Base-by-base conservation (phyloP, 2,888 invertebrate species). In the Drosophila planitibia region DNA sequence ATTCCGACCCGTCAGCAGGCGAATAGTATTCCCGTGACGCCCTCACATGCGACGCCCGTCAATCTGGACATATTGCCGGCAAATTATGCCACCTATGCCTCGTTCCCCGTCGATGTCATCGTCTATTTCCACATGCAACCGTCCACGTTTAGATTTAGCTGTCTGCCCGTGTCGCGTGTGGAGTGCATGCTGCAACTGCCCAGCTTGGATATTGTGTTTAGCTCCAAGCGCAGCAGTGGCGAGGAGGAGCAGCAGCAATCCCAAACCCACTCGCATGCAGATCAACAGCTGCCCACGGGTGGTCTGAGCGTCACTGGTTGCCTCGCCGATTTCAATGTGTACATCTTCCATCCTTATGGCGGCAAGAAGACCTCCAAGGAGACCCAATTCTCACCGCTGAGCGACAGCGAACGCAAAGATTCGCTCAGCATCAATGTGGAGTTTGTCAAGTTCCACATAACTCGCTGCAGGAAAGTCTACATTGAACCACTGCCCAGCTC, bases 71-170 rank as follows among this genome's bases (percentile, higher is more conserved):
- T 94, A n/a, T 94, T 95, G 44, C 95, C 96, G 79, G 96, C 96
- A 87, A 96, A 96, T 0, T 96, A 96, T 93, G 97, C 97, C 91
- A 97, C 97, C 81, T 97, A 97, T 92, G 97, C 98, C 44, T 98
- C 98, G 64, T 99, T 99, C 93, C 99, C 99, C 0, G 99, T 99
- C 1, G 99, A 99, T 94, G 99, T 99, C 32, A 97, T 99, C 84
- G 99, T 99, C 51, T 99, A 99, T 94, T 98, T 99, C 94, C 98
- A 98, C 93, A 99, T 99, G 96, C 98, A 99, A 93, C 99, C 99
- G 0, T 98, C 98, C 65, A 98, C 98, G 0, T 98, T 99, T 94
- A 94, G 99, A 70, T 99, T 99, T 94, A 98, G 98, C 82, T 99
- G 99, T 94, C 95, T 98, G 90, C 99, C 99, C 0, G 97, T 98